These are phyloP conservation scores for Acanthis flammea DNA, from an alignment of 2,797 vertebrate genomes.

Conservation along the genomic window DNA sequence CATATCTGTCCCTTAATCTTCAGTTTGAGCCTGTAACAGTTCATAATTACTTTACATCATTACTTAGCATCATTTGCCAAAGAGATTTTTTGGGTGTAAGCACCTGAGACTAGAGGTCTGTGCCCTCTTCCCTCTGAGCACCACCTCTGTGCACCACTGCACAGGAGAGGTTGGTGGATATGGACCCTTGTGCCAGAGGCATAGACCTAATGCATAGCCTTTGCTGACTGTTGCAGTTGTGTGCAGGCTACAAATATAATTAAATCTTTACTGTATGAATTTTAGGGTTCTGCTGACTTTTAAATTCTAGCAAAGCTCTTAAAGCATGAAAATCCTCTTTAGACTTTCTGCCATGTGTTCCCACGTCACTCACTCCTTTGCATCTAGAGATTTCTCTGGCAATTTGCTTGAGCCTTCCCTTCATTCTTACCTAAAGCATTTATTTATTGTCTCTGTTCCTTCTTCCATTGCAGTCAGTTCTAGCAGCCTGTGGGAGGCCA, in stretches of 20 bases:
- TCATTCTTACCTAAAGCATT: not conserved
- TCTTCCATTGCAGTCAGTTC: not conserved
- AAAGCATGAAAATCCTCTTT: not conserved
- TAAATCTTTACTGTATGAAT: not conserved
- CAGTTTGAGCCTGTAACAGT: not conserved
- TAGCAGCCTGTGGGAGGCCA: not conserved
- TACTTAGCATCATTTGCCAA: not conserved
- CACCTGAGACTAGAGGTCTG: not conserved
- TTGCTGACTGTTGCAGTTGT: not conserved
- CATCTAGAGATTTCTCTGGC: not conserved
- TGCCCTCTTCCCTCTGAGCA: not conserved
- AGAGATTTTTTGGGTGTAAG: not conserved
- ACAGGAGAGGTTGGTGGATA: not conserved
- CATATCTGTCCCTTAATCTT: not conserved
- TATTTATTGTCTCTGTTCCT: not conserved
- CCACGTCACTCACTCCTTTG: not conserved
- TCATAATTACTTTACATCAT: not conserved
- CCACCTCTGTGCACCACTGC: not conserved
- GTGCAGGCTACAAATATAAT: not conserved
- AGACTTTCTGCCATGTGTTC: not conserved
- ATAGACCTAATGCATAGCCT: not conserved
- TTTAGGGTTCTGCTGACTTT: not conserved
- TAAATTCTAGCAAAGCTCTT: not conserved
- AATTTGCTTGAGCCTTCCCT: not conserved
- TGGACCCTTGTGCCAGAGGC: not conserved